Conservation (phyloP, 1,140 invertebrate species). For the Pogonus chalceus region DNA sequence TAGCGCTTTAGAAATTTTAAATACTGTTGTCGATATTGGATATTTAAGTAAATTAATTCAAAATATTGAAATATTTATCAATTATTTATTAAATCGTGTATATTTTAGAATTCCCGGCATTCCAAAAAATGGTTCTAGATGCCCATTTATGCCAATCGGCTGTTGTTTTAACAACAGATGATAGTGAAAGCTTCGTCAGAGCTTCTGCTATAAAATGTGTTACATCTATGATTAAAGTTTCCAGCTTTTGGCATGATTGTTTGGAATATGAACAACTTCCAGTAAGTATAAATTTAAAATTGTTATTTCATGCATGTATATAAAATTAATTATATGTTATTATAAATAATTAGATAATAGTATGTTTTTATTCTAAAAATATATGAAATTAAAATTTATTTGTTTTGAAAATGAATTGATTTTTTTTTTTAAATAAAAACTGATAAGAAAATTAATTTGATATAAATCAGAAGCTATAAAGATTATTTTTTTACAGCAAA, state of each 20-base stretch:
- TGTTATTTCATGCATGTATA: too few relatives aligned
- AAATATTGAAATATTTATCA: not conserved
- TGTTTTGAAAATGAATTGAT: too few relatives aligned
- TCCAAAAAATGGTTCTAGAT: conserved; percentile 57
- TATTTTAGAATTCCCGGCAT: conserved; percentile 61
- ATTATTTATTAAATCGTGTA: not conserved
- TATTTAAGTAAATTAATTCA: conserved; percentile 49
- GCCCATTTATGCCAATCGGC: conserved; percentile 53
- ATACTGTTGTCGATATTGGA: conserved; percentile 54
- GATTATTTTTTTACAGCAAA: too few relatives aligned
- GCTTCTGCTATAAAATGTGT: conserved; percentile 61
- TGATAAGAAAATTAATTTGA: too few relatives aligned
- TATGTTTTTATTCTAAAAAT: too few relatives aligned
- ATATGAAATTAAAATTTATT: too few relatives aligned
- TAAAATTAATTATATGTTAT: too few relatives aligned
- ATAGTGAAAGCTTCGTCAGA: conserved; percentile 60
- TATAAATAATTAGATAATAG: too few relatives aligned
- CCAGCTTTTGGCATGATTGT: conserved; percentile 51
- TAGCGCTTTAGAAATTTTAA: conserved; percentile 58
- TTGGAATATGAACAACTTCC: conserved; percentile 48
- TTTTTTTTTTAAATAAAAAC: too few relatives aligned
- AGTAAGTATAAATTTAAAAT: too few relatives aligned
- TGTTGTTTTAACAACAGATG: conserved; percentile 50
- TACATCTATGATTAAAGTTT: conserved; percentile 50
- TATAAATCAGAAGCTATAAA: too few relatives aligned